Conservation (phyloP, 2,113 vertebrate genomes). For the Labeo rohita region DNA sequence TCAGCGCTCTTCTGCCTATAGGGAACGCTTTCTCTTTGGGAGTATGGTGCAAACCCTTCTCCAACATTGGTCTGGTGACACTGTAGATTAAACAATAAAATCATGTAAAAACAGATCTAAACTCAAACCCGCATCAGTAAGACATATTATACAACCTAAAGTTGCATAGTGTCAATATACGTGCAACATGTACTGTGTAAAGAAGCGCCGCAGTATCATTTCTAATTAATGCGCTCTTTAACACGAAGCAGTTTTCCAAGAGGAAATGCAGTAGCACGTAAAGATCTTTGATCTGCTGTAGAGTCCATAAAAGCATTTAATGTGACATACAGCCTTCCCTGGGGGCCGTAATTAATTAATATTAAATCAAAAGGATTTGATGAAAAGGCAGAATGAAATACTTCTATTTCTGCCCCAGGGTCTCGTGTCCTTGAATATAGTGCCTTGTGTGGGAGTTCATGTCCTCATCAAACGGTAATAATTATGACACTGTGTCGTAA, state of each 20-base stretch:
- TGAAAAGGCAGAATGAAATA: conserved; percentile 51
- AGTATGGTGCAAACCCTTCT: conserved; percentile 44
- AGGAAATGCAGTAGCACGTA: conserved; percentile 40
- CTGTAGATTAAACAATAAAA: conserved; percentile 18
- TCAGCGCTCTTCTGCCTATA: conserved; percentile 67
- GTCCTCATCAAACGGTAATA: conserved; percentile 36
- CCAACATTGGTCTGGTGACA: conserved; percentile 48
- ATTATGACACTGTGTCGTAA: conserved; percentile 33
- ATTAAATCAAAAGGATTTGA: conserved; percentile 37
- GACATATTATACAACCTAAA: background rate
- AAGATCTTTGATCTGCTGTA: conserved; percentile 45
- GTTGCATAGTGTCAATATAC: background rate
- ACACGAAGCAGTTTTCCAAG: conserved; percentile 13
- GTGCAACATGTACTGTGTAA: background rate
- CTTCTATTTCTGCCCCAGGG: conserved; percentile 48
- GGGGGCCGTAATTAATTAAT: conserved; percentile 51
- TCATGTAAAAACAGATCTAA: background rate
- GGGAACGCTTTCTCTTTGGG: conserved; percentile 51
- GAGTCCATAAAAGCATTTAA: conserved; percentile 49
- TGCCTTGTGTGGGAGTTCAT: conserved; percentile 39
- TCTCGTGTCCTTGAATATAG: conserved; percentile 49
- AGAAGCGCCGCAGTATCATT: background rate
- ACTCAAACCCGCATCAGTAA: background rate
- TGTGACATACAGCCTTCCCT: conserved; percentile 49
- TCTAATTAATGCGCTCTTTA: background rate